Base-by-base conservation (phyloP, 1,140 invertebrate genomes). In the Oreohelix idahoensis region DNA sequence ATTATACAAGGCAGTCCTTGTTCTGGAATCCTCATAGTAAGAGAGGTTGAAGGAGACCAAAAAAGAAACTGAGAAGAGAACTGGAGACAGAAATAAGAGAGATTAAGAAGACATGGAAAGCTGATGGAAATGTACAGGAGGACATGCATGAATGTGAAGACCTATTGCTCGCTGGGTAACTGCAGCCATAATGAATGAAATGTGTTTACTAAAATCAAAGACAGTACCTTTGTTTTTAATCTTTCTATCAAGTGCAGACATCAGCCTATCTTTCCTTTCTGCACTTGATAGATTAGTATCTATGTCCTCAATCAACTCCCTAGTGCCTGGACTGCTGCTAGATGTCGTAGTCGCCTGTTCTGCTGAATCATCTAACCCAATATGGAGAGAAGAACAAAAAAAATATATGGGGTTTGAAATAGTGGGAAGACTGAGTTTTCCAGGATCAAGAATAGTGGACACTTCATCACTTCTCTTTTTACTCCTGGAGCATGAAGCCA, bases 211-310 rank as follows among this genome's bases (percentile, higher is more conserved):
- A 23, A 58, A 23, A 23, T 58, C 53, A 58, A 58, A 20, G 5
- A n/a, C 4, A 58, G 4, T 63, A 89, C 89, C 73, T 86, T 88
- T 89, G 17, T 84, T 66, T 69, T 88, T 73, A 32, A 91, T 87
- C 73, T 88, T 91, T 73, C 88, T 89, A 36, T 89, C 87, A 23
- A 91, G 63, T 63, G 88, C 89, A 26, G 82, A 73, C 75, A 91
- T 82, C 23, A 91, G 75, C 45, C 45, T 87, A 11, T 84, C 70
- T 63, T 88, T 89, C 84, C 89, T 86, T 75, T 91, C 88, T 4
- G 85, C 86, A 81, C 84, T 83, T 38, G 70, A 80, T 84, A 89
- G 87, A 1, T 89, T 83, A 45, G 81, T 71, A 66, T 85, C 85
- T 84, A 91, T 88, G 17, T 86, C 85, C 15, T 85, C 85, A 5